A percentile compares a stretch with the other conserved stretches of the same genome.
phyloP scores from a whole-genome alignment of 64 coral and sea anemone genomes.

The Montipora efflorescens region DNA sequence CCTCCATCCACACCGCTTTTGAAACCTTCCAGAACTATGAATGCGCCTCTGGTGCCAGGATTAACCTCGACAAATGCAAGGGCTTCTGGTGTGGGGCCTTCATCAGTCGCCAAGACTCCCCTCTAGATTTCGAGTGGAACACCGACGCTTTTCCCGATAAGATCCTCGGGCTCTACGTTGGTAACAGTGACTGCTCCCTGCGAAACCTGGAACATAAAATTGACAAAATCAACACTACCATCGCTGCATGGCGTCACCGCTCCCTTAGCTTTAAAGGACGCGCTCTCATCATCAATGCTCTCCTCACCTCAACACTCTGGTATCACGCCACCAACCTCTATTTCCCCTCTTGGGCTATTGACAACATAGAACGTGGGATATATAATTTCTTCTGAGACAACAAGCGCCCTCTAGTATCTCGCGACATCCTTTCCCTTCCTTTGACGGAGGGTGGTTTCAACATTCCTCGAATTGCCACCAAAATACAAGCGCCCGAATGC shows the following conservation, averaged over 20 bases:
- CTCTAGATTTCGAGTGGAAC: not conserved
- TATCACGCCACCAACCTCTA: not conserved
- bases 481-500: not conserved
- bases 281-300: not conserved
- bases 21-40: not conserved
- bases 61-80: constrained; percentile 43
- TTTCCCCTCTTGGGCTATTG: constrained; percentile 3
- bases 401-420: not conserved
- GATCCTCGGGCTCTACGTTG: not conserved
- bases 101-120: not conserved
- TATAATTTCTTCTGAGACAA: constrained; percentile 28
- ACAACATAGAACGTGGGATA: not conserved
- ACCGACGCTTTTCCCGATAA: not conserved
- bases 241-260: not conserved
- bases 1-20: not conserved
- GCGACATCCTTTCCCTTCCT: constrained; percentile 1
- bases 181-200: not conserved
- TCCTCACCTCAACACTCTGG: not conserved
- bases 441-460: constrained; percentile 17
- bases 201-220: not conserved
- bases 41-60: constrained; percentile 36
- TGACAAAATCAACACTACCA: not conserved
- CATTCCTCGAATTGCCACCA: not conserved
- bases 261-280: not conserved
- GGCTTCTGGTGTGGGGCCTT: not conserved